Conservation (phyloP, 2,797 vertebrate genomes). For the Anas bahamensis region DNA sequence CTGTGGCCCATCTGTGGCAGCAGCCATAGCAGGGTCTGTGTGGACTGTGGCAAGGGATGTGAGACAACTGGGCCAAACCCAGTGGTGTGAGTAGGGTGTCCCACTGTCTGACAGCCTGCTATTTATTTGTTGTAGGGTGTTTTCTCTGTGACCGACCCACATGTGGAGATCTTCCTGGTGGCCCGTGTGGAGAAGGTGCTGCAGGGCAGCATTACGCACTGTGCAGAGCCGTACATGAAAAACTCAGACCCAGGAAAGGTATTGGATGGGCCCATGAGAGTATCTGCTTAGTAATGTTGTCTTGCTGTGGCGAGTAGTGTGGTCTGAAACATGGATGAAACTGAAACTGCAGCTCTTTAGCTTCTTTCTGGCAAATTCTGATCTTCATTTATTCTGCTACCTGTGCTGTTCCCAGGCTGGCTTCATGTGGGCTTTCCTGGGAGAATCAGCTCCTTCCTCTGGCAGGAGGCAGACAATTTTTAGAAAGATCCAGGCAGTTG, state of each 20-base stretch:
- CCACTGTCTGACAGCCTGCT: background rate
- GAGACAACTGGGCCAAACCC: background rate
- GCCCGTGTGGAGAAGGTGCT: constrained; percentile 95
- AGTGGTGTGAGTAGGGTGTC: fast-evolving
- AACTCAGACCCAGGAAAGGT: constrained; percentile 93
- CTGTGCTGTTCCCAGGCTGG: background rate
- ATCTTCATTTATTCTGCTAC: background rate
- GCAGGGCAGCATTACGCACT: constrained; percentile 96
- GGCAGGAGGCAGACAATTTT: background rate
- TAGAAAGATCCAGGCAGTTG: background rate
- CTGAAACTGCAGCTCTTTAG: background rate
- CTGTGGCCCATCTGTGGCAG: background rate
- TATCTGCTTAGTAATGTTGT: background rate
- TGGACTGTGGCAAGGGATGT: background rate
- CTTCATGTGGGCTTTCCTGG: background rate
- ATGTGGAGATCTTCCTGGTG: constrained; percentile 93
- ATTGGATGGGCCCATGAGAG: background rate
- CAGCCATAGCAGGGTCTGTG: background rate
- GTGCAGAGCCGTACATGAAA: constrained; percentile 94
- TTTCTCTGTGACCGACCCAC: constrained; percentile 94
- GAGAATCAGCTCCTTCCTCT: background rate
- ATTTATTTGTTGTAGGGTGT: constrained; percentile 83
- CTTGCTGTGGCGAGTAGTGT: background rate
- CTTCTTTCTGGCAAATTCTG: background rate
- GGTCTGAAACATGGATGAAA: background rate